Conservation (phyloP, 2,797 vertebrate species). For the Percopsis omiscomaycus region DNA sequence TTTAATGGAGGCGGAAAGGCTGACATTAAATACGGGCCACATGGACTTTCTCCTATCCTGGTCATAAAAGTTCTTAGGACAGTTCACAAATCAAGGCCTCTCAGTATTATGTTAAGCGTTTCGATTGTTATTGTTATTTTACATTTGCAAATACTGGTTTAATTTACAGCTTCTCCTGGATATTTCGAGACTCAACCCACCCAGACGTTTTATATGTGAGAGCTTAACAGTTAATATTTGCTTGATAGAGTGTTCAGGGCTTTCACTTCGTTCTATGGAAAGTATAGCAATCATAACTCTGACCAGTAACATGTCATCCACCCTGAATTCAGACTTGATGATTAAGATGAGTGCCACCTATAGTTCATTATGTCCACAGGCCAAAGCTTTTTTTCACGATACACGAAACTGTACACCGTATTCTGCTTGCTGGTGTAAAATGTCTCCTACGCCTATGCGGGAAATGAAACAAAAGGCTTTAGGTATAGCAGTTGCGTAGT, state of each 20-base stretch:
- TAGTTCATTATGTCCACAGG: slow-evolving; percentile 29
- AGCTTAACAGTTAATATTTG: slow-evolving; percentile 69
- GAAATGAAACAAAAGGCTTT: slow-evolving; percentile 51
- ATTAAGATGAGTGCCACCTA: slow-evolving; percentile 47
- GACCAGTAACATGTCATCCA: slow-evolving; percentile 42
- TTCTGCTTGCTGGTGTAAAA: slow-evolving; percentile 29
- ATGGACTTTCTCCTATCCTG: slow-evolving; percentile 79
- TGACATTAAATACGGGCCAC: slow-evolving; percentile 79
- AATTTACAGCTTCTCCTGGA: slow-evolving; percentile 73
- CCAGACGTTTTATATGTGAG: slow-evolving; percentile 63
- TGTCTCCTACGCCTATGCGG: slow-evolving; percentile 27
- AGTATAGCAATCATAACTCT: slow-evolving; percentile 52
- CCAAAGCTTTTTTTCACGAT: slow-evolving; percentile 33
- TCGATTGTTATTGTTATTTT: slow-evolving; percentile 81
- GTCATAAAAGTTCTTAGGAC: slow-evolving; percentile 78
- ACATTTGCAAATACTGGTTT: slow-evolving; percentile 78
- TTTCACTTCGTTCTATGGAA: slow-evolving; percentile 66
- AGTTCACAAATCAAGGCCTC: slow-evolving; percentile 81
- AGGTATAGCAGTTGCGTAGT: slow-evolving; percentile 46
- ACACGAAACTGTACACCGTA: slow-evolving; percentile 11
- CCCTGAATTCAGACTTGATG: slow-evolving; percentile 40
- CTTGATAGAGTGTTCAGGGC: slow-evolving; percentile 61
- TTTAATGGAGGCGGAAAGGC: slow-evolving; percentile 70
- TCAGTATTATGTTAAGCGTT: slow-evolving; percentile 77
- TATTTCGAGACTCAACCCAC: slow-evolving; percentile 68